These are phyloP conservation scores for Metopolophium dirhodum DNA, from an alignment of 1,140 invertebrate genomes.

Conservation along the genomic window DNA sequence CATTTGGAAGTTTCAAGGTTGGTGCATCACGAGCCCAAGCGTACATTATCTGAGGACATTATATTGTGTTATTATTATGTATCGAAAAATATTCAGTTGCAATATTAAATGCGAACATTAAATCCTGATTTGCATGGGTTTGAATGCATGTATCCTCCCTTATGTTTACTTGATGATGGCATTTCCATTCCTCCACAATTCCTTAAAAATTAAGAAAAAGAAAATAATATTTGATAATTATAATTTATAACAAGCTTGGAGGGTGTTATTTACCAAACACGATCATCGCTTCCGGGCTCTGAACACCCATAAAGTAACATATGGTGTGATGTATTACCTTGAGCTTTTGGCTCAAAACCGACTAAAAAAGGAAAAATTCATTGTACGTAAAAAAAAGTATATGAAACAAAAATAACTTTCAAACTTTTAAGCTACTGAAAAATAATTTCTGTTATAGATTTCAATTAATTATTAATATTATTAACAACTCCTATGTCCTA, in stretches of 20 bases:
- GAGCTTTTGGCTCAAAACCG: conserved; percentile 92
- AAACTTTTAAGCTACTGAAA: neutral
- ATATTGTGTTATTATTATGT: too few relatives aligned
- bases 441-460: neutral
- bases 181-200: conserved; percentile 92
- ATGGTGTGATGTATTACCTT: conserved; percentile 91
- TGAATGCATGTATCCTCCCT: conserved; percentile 62
- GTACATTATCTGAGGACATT: too few relatives aligned
- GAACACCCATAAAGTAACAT: conserved; percentile 95
- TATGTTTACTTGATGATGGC: conserved; percentile 62
- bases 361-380: conserved; percentile 67
- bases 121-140: conserved; percentile 76
- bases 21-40: too few relatives aligned
- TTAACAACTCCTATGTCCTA: too few relatives aligned
- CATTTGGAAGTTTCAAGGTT: too few relatives aligned
- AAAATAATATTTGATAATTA: neutral
- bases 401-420: neutral
- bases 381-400: neutral
- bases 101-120: conserved; percentile 70
- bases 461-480: neutral
- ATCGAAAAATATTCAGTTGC: too few relatives aligned
- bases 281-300: conserved; percentile 77
- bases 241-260: neutral
- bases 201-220: conserved; percentile 61
- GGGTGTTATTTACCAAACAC: conserved; percentile 75